These are phyloP conservation scores for Pelosia muscerda DNA, from an alignment of 2,888 invertebrate genomes.

Conservation along the genomic window DNA sequence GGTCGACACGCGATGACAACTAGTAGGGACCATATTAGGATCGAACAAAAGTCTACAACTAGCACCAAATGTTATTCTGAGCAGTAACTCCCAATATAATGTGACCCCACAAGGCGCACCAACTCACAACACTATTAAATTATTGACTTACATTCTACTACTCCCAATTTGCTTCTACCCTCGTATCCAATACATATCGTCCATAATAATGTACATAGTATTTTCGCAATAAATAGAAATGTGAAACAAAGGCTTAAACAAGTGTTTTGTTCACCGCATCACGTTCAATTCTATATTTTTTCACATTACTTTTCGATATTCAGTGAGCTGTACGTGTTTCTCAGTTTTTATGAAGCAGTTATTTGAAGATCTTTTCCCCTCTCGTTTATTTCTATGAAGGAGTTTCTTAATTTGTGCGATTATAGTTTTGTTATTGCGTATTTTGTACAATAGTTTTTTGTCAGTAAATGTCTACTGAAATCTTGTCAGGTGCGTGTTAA, in stretches of 20 bases:
- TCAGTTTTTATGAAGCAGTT: slow-evolving; percentile 2
- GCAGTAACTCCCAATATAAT: too few relatives aligned
- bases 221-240: background rate
- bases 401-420: background rate
- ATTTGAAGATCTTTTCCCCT: background rate
- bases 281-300: slow-evolving; percentile 3
- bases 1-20: too few relatives aligned
- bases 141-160: background rate
- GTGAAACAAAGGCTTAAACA: background rate
- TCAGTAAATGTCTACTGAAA: background rate
- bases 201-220: background rate
- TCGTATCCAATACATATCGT: background rate
- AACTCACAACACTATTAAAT: too few relatives aligned
- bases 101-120: too few relatives aligned
- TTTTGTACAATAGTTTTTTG: too few relatives aligned
- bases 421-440: too few relatives aligned
- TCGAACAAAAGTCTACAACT: too few relatives aligned
- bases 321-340: background rate
- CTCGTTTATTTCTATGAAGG: background rate
- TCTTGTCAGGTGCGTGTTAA: background rate
- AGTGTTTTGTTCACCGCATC: background rate
- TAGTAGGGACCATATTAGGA: too few relatives aligned
- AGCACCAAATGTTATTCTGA: too few relatives aligned
- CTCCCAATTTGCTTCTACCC: background rate
- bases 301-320: slow-evolving; percentile 4